A percentile compares a stretch with the other conserved stretches of the same genome.
These are phyloP conservation scores for Bryconaethiops microstoma DNA, from an alignment of 2,797 vertebrate species.

Conservation along the genomic window DNA sequence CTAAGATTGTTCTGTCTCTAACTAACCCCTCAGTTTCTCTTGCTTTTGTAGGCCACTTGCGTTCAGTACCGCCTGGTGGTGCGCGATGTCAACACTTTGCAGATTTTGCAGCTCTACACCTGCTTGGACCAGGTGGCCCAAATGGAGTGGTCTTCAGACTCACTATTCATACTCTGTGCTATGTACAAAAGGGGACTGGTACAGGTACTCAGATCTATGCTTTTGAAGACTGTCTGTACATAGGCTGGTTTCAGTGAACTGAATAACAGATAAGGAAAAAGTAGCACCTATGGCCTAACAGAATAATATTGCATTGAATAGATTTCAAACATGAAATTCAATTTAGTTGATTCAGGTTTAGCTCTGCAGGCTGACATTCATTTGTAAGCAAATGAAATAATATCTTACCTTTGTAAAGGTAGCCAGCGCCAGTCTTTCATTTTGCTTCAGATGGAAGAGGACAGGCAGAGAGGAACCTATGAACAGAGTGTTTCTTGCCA, in stretches of 20 bases:
- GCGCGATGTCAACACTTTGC: conserved; percentile 83
- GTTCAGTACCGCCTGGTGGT: conserved; percentile 91
- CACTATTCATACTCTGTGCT: conserved; percentile 91
- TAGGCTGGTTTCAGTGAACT: background rate
- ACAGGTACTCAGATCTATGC: conserved; percentile 78
- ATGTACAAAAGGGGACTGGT: conserved; percentile 95
- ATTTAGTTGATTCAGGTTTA: background rate
- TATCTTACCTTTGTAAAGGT: conserved; percentile 82
- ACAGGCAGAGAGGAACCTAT: background rate
- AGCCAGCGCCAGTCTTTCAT: conserved; percentile 86
- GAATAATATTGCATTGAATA: background rate
- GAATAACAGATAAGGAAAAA: background rate
- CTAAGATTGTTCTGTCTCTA: background rate
- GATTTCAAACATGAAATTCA: background rate
- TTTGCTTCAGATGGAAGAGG: conserved; percentile 15
- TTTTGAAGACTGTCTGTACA: conserved; percentile 1
- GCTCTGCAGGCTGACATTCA: background rate
- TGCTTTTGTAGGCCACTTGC: conserved; percentile 83
- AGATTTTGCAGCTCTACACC: conserved; percentile 88
- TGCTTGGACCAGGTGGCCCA: conserved; percentile 93
- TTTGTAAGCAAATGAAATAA: background rate
- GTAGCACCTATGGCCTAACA: background rate
- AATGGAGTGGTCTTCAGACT: conserved; percentile 94
- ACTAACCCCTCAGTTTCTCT: background rate
- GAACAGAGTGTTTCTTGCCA: conserved; percentile 13